These are phyloP conservation scores for Notarius quadriscutis DNA, from an alignment of 2,113 vertebrate species.

Conservation along the genomic window DNA sequence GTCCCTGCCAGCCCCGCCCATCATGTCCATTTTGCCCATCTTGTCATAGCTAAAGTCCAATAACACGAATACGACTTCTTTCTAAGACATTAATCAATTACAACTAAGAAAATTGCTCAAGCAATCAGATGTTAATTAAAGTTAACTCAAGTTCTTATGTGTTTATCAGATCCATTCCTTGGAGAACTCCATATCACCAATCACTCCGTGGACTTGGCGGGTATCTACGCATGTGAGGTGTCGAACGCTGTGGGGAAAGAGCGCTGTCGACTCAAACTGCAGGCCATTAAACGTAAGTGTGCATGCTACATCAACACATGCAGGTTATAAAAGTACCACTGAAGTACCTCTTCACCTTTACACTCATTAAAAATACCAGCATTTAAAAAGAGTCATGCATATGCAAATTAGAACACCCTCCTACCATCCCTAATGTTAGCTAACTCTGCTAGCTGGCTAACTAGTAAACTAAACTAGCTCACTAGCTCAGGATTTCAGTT, in stretches of 20 bases:
- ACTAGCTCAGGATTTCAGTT: neutral
- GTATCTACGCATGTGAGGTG: constrained; percentile 83
- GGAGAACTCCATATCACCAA: constrained; percentile 79
- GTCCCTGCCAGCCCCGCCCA: neutral
- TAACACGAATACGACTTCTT: neutral
- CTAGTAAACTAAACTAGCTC: neutral
- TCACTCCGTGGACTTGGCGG: constrained; percentile 67
- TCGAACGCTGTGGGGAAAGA: constrained; percentile 79
- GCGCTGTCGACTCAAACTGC: constrained; percentile 73
- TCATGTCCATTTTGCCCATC: neutral
- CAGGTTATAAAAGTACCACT: neutral
- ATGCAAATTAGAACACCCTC: neutral
- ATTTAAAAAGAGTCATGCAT: neutral
- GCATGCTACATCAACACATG: neutral
- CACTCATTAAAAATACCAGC: neutral
- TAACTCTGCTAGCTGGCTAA: neutral
- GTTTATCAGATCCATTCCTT: constrained; percentile 63
- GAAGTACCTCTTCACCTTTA: neutral
- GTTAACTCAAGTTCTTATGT: neutral
- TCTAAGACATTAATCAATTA: neutral
- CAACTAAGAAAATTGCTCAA: neutral
- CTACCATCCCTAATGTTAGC: neutral
- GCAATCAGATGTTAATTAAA: neutral
- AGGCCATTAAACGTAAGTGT: constrained; percentile 62
- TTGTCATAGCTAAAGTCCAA: neutral